A percentile compares a stretch with the other conserved stretches of the same genome.
phyloP scores from a whole-genome alignment of 2,797 vertebrate genomes.

The Mus minutoides region DNA sequence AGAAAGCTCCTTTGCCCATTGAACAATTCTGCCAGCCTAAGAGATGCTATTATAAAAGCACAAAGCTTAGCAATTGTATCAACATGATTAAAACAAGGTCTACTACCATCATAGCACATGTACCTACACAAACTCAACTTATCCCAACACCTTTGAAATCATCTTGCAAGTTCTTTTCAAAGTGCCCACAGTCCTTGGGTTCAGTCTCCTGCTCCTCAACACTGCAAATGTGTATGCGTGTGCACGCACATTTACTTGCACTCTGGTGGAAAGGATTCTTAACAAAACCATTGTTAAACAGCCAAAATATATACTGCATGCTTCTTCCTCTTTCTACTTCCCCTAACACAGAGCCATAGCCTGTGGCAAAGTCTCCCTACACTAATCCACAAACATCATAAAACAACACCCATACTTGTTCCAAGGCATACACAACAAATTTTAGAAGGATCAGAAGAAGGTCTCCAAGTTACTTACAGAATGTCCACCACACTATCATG shows the following conservation, averaged over 20 bases:
- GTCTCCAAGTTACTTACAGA: neutral
- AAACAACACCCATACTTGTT: neutral
- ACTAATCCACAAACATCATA: too few relatives aligned
- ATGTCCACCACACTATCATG: fast-evolving
- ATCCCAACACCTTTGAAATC: neutral
- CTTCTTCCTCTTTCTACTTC: neutral
- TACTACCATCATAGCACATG: neutral
- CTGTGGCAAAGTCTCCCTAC: neutral
- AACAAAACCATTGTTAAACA: neutral
- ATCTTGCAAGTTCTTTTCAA: neutral
- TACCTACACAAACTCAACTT: neutral
- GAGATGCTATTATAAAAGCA: neutral
- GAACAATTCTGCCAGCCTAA: neutral
- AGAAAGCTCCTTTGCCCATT: neutral
- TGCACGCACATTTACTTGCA: neutral
- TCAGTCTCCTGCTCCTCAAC: neutral
- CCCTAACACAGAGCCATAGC: fast-evolving
- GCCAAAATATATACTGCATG: neutral
- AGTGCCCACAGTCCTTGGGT: neutral
- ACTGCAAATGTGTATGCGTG: neutral
- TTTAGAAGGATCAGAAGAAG: neutral
- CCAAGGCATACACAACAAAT: neutral
- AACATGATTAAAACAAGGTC: neutral
- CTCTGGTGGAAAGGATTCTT: neutral
- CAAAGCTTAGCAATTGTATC: neutral